Percentiles rank a stretch among this genome's conserved stretches.
Evolutionary conservation across 64 coral and sea anemone species (phyloP).

Genomic region (Platygyra sinensis): DNA sequence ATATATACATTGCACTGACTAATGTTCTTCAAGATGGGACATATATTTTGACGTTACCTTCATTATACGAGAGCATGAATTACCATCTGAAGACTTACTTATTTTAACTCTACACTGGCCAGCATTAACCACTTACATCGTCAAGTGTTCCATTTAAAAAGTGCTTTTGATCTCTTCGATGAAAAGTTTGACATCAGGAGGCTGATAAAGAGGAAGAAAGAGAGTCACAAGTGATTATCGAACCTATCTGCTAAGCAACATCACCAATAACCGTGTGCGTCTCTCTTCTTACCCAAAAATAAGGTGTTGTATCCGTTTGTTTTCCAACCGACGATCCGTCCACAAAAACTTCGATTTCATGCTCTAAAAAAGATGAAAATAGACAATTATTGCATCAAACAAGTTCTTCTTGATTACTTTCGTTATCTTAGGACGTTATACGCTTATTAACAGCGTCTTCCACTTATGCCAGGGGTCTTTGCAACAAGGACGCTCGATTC

Average conservation of each 20-base stretch:
- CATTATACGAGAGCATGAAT: too few species aligned
- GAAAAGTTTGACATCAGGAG: constrained; percentile 59
- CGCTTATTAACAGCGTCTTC: background rate
- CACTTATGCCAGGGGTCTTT: too few species aligned
- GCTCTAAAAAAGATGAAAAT: constrained; percentile 40
- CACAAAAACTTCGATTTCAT: constrained; percentile 80
- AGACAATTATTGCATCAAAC: background rate
- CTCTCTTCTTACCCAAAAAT: constrained; percentile 61
- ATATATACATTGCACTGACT: too few species aligned
- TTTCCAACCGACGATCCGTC: constrained; percentile 81
- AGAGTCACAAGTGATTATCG: too few species aligned
- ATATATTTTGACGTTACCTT: too few species aligned
- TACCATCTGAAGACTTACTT: too few species aligned
- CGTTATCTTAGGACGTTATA: background rate
- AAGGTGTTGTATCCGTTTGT: constrained; percentile 46
- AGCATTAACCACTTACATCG: constrained; percentile 71
- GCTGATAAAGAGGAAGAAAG: background rate
- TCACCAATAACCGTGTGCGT: background rate
- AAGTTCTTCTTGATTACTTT: background rate
- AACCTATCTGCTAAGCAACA: background rate
- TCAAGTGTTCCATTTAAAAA: constrained; percentile 86
- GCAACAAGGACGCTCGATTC: too few species aligned
- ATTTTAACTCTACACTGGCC: too few species aligned
- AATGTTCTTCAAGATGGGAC: too few species aligned
- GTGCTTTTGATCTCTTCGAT: constrained; percentile 63